Evolutionary conservation across 2,113 vertebrate species (phyloP), one percentile per base, ranked within the genome.

Genomic region (Excalfactoria chinensis): DNA sequence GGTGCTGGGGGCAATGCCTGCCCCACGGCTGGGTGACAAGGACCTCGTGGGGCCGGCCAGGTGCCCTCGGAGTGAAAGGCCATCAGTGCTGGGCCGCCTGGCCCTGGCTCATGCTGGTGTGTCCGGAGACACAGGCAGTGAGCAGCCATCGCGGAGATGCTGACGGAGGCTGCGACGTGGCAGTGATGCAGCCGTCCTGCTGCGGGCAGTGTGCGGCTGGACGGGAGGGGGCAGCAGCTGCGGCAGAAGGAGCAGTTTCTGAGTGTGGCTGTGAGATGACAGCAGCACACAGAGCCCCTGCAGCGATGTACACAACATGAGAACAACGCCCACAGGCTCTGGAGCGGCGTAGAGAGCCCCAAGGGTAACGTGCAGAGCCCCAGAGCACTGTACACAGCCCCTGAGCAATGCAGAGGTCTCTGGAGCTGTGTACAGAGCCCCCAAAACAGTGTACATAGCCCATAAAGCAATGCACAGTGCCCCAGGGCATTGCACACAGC

Each of bases 71-170:
- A 85, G 30, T 62, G 58, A 67, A 89, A 94, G 93, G 97, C 94
- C 74, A 88, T 72, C 28, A 56, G 96, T 96, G 87, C 77, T 44
- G 90, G 88, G 83, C 62, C 81, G 46, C 82, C 88, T 37, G 84
- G 87, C 89, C 89, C 90, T 55, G 84, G 86, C 72, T 93, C 89
- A 64, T 88, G 91, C 86, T 94, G 89, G 93, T 60, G 91, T 88
- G 94, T 89, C 89, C 25, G 0, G 10, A 79, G 93, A 92, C 94
- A 95, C 94, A 34, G 95, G 95, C 94, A 96, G 95, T 89, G 95
- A 90, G 94, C 0, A 53, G 93, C 93, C 3, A 30, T 86, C 55
- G 6, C 4, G 0, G 89, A 70, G 94, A 49, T n/a, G 73, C 82
- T 86, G 92, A 58, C 30, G 17, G 87, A 94, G 87, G 84, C 93